Percentiles rank a stretch among this genome's conserved stretches.
Conservation (phyloP, 2,113 vertebrate species). For the Panthera tigris region DNA sequence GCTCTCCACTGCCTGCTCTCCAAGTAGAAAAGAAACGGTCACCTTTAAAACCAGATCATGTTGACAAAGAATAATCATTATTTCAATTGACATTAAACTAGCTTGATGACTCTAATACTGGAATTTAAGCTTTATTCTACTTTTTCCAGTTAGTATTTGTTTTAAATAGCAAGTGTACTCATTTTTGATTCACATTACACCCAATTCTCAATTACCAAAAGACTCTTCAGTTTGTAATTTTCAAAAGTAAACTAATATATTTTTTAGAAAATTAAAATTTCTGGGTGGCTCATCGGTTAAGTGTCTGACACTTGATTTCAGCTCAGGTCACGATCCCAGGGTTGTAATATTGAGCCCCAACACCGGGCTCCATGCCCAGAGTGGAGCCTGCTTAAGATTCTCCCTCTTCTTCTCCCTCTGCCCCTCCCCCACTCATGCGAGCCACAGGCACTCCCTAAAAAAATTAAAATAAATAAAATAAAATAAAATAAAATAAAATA, state of each 20-base stretch:
- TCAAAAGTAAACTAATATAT: neutral
- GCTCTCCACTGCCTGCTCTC: neutral
- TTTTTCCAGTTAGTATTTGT: neutral
- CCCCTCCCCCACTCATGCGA: no score
- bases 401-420: no score
- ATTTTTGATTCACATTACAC: neutral
- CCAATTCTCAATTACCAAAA: neutral
- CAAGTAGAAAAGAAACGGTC: neutral
- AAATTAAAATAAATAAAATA: no score
- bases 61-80: neutral
- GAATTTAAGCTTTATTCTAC: neutral
- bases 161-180: constrained; percentile 25
- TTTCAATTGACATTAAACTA: constrained; percentile 24
- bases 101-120: neutral
- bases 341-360: no score
- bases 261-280: no score
- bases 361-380: no score
- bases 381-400: no score
- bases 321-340: no score
- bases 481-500: no score
- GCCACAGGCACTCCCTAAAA: neutral
- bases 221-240: neutral
- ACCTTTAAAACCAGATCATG: neutral
- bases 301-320: no score
- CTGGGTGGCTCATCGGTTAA: no score